A percentile compares a stretch with the other conserved stretches of the same genome.
Conservation (phyloP, 2,113 vertebrate species). For the Tinamus guttatus region DNA sequence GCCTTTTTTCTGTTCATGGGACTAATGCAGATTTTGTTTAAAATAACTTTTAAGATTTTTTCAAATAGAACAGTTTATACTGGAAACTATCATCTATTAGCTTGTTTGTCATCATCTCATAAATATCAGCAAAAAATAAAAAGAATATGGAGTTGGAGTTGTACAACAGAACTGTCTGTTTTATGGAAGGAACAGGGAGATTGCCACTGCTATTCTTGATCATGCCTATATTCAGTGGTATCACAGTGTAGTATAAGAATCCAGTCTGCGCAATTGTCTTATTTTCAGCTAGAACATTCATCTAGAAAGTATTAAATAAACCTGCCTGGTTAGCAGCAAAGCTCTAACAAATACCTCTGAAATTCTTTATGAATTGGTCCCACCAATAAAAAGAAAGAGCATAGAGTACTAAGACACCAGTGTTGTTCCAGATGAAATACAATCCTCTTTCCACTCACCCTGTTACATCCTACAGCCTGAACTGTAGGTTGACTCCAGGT, state of each 20-base stretch:
- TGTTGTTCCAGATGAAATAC: neutral
- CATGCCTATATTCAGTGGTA: neutral
- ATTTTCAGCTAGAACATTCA: neutral
- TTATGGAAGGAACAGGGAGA: neutral
- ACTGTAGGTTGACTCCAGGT: neutral
- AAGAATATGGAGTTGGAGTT: neutral
- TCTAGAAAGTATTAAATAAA: neutral
- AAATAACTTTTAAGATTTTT: neutral
- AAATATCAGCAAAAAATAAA: neutral
- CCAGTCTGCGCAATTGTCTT: neutral
- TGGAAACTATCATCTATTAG: neutral
- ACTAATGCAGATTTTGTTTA: neutral
- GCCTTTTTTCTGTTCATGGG: neutral
- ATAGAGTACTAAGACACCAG: neutral
- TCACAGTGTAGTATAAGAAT: neutral
- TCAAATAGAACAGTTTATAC: neutral
- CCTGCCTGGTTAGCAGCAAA: neutral
- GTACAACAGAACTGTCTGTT: neutral
- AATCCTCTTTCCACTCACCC: neutral
- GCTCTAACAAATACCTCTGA: neutral
- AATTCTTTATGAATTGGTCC: neutral
- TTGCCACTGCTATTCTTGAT: neutral
- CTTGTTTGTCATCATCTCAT: neutral
- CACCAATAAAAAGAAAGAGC: neutral
- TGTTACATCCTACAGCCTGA: neutral